Evolutionary conservation across 2,888 invertebrate species (phyloP).

Genomic region (Lordiphosa fenestrarum): DNA sequence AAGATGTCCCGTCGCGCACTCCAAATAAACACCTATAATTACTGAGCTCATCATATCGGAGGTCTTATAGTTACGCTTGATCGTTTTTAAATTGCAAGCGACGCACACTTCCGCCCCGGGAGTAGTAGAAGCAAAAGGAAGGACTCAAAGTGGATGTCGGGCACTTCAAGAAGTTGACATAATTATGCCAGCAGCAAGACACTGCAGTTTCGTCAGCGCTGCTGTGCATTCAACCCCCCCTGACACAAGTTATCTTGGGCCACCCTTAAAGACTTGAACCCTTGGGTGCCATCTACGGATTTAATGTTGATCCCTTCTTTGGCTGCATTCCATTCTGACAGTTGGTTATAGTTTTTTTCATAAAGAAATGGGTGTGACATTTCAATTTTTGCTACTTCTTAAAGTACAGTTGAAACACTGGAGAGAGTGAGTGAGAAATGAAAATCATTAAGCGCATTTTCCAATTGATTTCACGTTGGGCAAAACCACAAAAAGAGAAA

Average conservation of each 20-base stretch:
- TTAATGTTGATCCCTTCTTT: conserved; percentile 7
- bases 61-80: conserved; percentile 59
- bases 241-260: neutral
- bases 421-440: conserved; percentile 32
- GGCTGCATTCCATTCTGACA: conserved; percentile 45
- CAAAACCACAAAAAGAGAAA: conserved; percentile 44
- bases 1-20: conserved; percentile 53
- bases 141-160: conserved; percentile 35
- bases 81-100: conserved; percentile 69
- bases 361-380: conserved; percentile 55
- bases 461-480: conserved; percentile 68
- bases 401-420: conserved; percentile 56
- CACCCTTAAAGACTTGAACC: conserved; percentile 43
- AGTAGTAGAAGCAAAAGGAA: conserved; percentile 2
- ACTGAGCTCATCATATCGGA: conserved; percentile 49
- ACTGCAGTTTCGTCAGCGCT: conserved; percentile 20
- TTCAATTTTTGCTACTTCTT: conserved; percentile 36
- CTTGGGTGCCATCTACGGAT: conserved; percentile 12
- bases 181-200: conserved; percentile 62
- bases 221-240: conserved; percentile 12
- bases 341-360: conserved; percentile 35
- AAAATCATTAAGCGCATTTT: conserved; percentile 72
- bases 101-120: conserved; percentile 57
- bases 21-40: conserved; percentile 58
- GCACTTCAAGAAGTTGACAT: conserved; percentile 73